Evolutionary conservation across 2,888 invertebrate genomes (phyloP).

Genomic region (Pseudococcus viburni): DNA sequence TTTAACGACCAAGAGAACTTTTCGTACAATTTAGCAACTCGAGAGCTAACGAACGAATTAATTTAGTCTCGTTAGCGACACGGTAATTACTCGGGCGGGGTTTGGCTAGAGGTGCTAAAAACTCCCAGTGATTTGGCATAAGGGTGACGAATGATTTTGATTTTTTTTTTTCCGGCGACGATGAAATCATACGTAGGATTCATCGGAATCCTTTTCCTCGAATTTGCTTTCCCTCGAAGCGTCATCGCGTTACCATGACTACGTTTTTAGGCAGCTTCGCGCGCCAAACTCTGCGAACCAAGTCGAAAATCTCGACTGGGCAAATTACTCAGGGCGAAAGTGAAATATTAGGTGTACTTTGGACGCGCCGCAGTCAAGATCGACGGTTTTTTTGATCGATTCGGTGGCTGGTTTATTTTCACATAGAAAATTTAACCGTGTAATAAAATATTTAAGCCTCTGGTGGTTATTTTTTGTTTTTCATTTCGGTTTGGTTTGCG

Average conservation of each 20-base stretch:
- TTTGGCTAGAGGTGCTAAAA: background rate
- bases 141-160: constrained; percentile 7
- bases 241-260: constrained; percentile 36
- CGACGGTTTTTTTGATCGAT: constrained; percentile 41
- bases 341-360: constrained; percentile 35
- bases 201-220: background rate
- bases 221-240: constrained; percentile 1
- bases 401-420: background rate
- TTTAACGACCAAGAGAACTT: background rate
- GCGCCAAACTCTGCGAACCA: background rate
- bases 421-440: background rate
- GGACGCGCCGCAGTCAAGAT: background rate
- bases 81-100: background rate
- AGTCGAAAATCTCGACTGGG: constrained; percentile 9
- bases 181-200: background rate
- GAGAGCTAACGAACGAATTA: background rate
- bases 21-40: background rate
- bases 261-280: constrained; percentile 9
- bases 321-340: constrained; percentile 23
- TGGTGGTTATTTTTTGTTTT: background rate
- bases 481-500: background rate
- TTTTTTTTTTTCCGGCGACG: background rate
- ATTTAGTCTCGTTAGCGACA: background rate
- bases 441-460: background rate
- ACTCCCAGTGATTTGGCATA: background rate